These are phyloP conservation scores for Drosophila subquinaria DNA, from an alignment of 2,888 invertebrate species.

Conservation along the genomic window DNA sequence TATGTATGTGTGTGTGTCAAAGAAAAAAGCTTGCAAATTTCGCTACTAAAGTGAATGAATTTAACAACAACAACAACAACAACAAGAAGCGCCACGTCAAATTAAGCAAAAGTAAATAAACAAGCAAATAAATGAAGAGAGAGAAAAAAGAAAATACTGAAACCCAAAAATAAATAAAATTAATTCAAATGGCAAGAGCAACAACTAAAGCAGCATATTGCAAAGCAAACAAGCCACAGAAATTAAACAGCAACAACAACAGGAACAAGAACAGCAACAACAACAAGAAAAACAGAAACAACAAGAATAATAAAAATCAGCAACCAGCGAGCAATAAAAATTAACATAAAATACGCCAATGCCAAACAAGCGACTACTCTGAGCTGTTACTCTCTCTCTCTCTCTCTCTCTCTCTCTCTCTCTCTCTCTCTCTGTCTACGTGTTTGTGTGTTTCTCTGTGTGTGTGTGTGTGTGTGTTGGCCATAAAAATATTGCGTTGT, in stretches of 20 bases:
- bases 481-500: constrained; percentile 51
- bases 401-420: background rate
- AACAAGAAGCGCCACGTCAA: constrained; percentile 44
- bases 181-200: constrained; percentile 70
- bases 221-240: constrained; percentile 30
- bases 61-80: too few relatives aligned
- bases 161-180: constrained; percentile 70
- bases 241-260: constrained; percentile 31
- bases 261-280: constrained; percentile 20
- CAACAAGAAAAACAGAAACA: constrained; percentile 26
- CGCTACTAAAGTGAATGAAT: constrained; percentile 21
- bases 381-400: background rate
- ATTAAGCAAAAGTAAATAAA: constrained; percentile 70
- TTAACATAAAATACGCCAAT: constrained; percentile 73
- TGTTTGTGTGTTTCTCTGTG: background rate
- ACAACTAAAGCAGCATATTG: constrained; percentile 32
- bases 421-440: background rate
- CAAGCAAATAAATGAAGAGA: constrained; percentile 35
- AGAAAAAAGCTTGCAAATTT: constrained; percentile 17
- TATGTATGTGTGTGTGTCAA: constrained; percentile 1
- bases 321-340: constrained; percentile 69
- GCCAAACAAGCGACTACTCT: constrained; percentile 41
- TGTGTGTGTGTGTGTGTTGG: too few relatives aligned
- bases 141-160: constrained; percentile 7
- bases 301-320: constrained; percentile 67